Evolutionary conservation across 2,888 invertebrate species (phyloP), one percentile per base, ranked within the genome.

Genomic region (Eretmocerus hayati): DNA sequence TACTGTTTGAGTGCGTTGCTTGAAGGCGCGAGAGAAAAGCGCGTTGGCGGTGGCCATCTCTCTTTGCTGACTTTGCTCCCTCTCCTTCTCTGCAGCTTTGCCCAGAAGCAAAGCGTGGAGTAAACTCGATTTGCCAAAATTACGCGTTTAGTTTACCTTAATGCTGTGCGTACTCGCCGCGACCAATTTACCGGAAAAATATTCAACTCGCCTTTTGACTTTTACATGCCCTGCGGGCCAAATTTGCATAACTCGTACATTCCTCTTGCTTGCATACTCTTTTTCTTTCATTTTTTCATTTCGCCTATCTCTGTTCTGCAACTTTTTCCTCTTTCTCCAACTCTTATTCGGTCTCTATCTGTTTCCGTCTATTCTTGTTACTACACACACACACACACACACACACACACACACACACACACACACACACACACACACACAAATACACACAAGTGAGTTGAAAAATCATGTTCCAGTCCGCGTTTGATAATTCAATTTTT

Each of bases 101-200:
- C 30, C 8, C 6, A 30, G 30, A 30, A 11, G 8, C 30, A 11
- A 9, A 32, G 40, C 18, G 13, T 18, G 20, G 5, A 9, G 31
- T 13, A 46, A 46, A 46, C 50, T 50, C 46, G 39, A 50, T 46
- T 46, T 43, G 30, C 31, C 38, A 30, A 31, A 50, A 46, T 50
- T 50, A 42, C 42, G 46, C 50, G 46, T 50, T 46, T 46, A 50
- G 46, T 42, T 46, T 30, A 20, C 39, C 32, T 46, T 42, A 46
- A 50, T 42, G 31, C 39, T 19, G 42, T 39, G 42, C 39, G 46
- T 43, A 42, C 33, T 42, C 42, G 35, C 38, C 38, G 39, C 42
- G 38, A 39, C 50, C 42, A 46, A 50, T 50, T 50, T 46, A 44
- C 21, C 46, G 42, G 42, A 46, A 50, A 50, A 50, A 50, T 50